Evolutionary conservation across 2,113 vertebrate genomes (phyloP), one percentile per base, ranked within the genome.

Genomic region (Brachyhypopomus occidentalis): DNA sequence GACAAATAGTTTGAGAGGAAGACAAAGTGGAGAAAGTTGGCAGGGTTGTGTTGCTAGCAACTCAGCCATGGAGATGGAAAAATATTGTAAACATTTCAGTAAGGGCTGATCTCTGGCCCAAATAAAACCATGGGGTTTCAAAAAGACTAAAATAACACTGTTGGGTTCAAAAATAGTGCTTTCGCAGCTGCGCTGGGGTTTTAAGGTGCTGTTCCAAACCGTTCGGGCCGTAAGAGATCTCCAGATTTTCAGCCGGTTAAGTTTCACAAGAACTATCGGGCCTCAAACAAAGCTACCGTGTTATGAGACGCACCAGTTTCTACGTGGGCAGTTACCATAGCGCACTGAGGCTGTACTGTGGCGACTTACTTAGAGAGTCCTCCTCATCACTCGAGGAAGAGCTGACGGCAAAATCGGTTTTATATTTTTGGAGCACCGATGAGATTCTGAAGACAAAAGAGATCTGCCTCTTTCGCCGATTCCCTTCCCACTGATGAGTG

Each of bases 391-490:
- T 96, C 90, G 95, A 96, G 88, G 96, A 97, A 90, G 94, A 96
- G 92, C 92, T 95, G 88, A 94, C 88, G 88, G 93, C 94, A 94
- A 95, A 87, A 88, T 94, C 89, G 88, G 92, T 92, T 95, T 96
- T 97, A 94, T 95, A 96, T 92, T 96, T 97, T 92, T 93, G 92
- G 90, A 97, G 94, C 88, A 96, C 94, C 52, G 95, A 95, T 88
- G 96, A 96, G 89, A 98, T 92, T 93, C 86, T 96, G 94, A 97
- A 92, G 91, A 95, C 95, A 94, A 96, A 97, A 89, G 96, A 97
- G 89, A 96, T 95, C 87, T 91, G 90, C 91, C 95, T 94, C 85
- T 92, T 91, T 86, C 92, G 95, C 88, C 92, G 93, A 89, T 85
- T 92, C 87, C 87, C 91, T 86, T 86, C 87, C 92, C 85, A 92